Base-by-base conservation (phyloP, 2,888 invertebrate species). In the Anarsia innoxiella region DNA sequence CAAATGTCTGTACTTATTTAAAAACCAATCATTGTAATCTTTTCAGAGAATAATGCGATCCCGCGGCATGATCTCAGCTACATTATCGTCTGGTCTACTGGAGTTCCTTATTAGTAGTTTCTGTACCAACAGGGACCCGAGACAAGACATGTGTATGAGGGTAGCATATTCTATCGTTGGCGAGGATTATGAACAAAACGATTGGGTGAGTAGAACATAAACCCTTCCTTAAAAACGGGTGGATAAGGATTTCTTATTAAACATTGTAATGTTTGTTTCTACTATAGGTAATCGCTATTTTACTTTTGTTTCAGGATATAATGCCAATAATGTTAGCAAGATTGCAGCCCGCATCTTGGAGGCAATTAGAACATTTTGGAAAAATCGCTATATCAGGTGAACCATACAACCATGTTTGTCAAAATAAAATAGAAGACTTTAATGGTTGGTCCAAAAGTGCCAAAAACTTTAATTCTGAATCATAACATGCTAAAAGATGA, bases 101-200 rank as follows among this genome's bases (percentile, higher is more conserved):
- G 65, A 70, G 1, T 46, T 54, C 11, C 5, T 80, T 2, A 44
- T 68, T 0, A 46, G 48, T 2, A 66, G 44, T 23, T 12, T 79
- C 2, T 84, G 83, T 51, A 58, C 55, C n/a, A 48, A 55, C 11
- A 53, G 46, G 10, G 44, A 55, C 1, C 64, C 66, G 0, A 42
- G 60, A 5, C 48, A 54, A 2, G 78, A 84, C 42, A 31, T 83
- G 25, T 85, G 86, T 52, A 62, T 66, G 38, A 54, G 60, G 12
- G 0, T 77, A 0, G 13, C 71, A 0, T 75, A 61, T 48, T 44
- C 61, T 1, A 2, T 80, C 1, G 66, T 80, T 1, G 86, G 86
- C 0, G 79, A 83, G 33, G 83, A 86, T 41, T 68, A 68, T 13
- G 82, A 78, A 11, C 82, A 83, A 44, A 64, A 63, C 13, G 77